phyloP scores from a whole-genome alignment of 2,113 vertebrate genomes.

The Psilopogon haemacephalus region DNA sequence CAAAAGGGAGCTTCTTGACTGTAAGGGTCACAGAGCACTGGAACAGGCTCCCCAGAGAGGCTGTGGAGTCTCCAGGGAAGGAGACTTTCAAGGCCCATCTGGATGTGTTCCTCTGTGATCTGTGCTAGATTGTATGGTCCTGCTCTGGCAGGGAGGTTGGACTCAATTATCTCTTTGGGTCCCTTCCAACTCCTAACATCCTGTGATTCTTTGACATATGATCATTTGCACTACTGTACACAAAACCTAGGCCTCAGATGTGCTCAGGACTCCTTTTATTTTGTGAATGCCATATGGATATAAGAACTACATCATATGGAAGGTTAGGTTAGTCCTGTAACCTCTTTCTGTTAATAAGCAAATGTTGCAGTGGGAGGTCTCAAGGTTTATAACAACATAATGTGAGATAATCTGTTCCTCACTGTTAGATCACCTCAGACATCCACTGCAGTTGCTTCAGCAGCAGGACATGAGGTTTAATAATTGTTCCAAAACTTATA shows the following conservation, averaged over 20 bases:
- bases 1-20: too few relatives aligned
- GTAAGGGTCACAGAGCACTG: too few relatives aligned
- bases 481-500: neutral
- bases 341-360: neutral
- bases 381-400: neutral
- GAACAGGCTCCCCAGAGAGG: too few relatives aligned
- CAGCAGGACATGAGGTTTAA: neutral
- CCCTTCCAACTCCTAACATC: too few relatives aligned
- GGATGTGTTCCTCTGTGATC: too few relatives aligned
- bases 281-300: rapidly evolving
- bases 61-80: too few relatives aligned
- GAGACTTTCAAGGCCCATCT: too few relatives aligned
- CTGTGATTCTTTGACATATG: too few relatives aligned
- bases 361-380: neutral
- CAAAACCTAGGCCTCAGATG: neutral
- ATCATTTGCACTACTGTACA: neutral
- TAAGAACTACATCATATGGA: neutral
- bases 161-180: too few relatives aligned
- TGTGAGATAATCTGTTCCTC: neutral
- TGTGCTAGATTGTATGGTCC: too few relatives aligned
- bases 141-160: too few relatives aligned
- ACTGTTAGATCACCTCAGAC: neutral
- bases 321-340: neutral
- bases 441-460: neutral
- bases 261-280: neutral